These are phyloP conservation scores for Fragum whitleyi DNA, from an alignment of 2,888 invertebrate genomes.

Conservation along the genomic window DNA sequence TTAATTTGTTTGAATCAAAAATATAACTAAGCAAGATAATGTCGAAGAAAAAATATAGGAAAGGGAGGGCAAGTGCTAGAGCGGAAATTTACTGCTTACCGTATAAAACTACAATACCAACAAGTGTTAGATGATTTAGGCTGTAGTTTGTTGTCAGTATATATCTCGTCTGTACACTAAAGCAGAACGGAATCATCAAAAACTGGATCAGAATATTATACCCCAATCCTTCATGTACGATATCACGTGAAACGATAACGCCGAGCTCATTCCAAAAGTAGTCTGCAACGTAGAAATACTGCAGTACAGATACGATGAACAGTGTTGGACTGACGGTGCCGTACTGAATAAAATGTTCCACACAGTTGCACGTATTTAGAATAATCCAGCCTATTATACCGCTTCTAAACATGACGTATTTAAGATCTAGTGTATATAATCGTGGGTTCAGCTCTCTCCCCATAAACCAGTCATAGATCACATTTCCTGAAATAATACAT, in stretches of 20 bases:
- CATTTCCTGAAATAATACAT: conserved; percentile 39
- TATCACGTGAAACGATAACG: conserved; percentile 65
- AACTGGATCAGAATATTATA: conserved; percentile 62
- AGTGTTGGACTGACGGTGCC: conserved; percentile 29
- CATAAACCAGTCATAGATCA: conserved; percentile 67
- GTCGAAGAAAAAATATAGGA: too few species aligned
- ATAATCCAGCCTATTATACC: conserved; percentile 66
- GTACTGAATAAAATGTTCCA: conserved; percentile 33
- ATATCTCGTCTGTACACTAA: conserved; percentile 63
- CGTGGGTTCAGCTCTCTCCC: conserved; percentile 65
- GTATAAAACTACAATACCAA: conserved; percentile 31
- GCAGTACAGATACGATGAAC: conserved; percentile 40
- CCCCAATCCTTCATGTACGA: conserved; percentile 64
- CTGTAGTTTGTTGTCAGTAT: conserved; percentile 40
- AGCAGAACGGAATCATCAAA: conserved; percentile 68
- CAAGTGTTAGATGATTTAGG: conserved; percentile 21
- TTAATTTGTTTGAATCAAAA: too few species aligned
- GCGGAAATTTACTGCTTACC: conserved; percentile 37
- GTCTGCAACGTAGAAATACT: conserved; percentile 60
- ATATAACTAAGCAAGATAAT: too few species aligned
- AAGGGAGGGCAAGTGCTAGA: too few species aligned
- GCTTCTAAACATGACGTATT: conserved; percentile 65
- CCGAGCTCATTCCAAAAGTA: conserved; percentile 66
- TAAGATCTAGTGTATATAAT: conserved; percentile 54
- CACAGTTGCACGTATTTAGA: conserved; percentile 54